Evolutionary conservation across 2,797 vertebrate species (phyloP), one percentile per base, ranked within the genome.

Genomic region (Enoplosus armatus): DNA sequence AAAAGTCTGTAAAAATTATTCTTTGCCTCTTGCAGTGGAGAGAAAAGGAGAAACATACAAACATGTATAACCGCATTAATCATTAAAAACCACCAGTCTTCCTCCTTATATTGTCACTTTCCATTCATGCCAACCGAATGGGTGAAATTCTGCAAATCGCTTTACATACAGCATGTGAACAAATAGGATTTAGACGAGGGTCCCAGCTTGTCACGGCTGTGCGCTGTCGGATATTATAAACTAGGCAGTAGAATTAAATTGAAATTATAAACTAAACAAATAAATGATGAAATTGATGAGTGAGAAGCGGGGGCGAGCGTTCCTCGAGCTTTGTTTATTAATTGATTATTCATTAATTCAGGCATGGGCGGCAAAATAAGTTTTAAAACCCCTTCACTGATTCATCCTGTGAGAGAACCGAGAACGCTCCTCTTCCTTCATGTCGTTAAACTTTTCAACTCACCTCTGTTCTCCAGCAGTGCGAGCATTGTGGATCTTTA

Each of bases 321-420:
- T 41, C 7, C 53, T 5, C 3, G 2, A 56, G 20, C 55, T 60
- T 15, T 71, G 8, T 37, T 58, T 27, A 15, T 22, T 18, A 24
- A 56, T 43, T 58, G 41, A 64, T 55, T 65, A 26, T 47, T 29
- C 24, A 51, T 76, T 54, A n/a, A 18, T 45, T 68, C 16, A 60
- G 56, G 18, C 22, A 53, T 45, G 10, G 3, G 33, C 0, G 2
- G 9, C 15, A 20, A 20, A 75, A 51, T 9, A 43, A 1, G 2
- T 33, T 53, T 61, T 53, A 10, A 45, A 68, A 35, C 24, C 10
- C 10, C 8, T 10, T 33, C 64, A 22, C 33, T 31, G 55, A 59
- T 29, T 75, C 20, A 8, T 48, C 41, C 61, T 29, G 31, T 27
- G 31, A 64, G 50, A 47, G 12, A 64, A 6, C 29, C 16, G 37